Percentiles rank a stretch among this genome's conserved stretches.
Conservation (phyloP, 2,113 vertebrate genomes). For the Bufo gargarizans region DNA sequence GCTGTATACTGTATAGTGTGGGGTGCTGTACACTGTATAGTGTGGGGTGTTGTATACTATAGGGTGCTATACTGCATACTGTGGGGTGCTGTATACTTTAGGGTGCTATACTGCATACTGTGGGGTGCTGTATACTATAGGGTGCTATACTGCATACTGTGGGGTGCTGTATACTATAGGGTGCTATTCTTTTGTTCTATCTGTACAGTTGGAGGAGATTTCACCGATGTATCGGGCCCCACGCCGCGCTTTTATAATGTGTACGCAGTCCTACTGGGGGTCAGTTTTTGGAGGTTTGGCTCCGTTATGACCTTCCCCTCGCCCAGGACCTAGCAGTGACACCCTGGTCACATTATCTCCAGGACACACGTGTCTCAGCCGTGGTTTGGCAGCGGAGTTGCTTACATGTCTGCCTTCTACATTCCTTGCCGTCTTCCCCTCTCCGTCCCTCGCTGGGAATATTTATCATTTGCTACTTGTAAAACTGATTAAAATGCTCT, state of each 20-base stretch:
- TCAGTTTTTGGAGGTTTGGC: not conserved
- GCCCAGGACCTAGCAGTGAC: not conserved
- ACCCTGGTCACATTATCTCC: not conserved
- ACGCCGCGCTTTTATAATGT: not conserved
- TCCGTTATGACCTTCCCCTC: not conserved
- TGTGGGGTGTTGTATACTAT: too few relatives aligned
- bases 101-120: too few relatives aligned
- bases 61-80: too few relatives aligned
- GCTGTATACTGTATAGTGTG: too few relatives aligned
- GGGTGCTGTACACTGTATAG: too few relatives aligned
- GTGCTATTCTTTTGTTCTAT: too few relatives aligned
- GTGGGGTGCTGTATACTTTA: too few relatives aligned
- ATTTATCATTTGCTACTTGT: slow-evolving; percentile 74
- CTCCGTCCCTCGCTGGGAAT: slow-evolving; percentile 71
- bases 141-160: too few relatives aligned
- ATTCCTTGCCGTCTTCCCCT: slow-evolving; percentile 39
- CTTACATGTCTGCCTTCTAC: slow-evolving; percentile 18
- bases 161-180: too few relatives aligned
- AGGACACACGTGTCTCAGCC: slow-evolving; percentile 22
- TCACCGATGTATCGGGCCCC: too few relatives aligned
- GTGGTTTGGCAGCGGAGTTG: not conserved
- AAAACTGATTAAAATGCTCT: slow-evolving; percentile 65
- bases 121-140: too few relatives aligned
- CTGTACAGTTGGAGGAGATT: too few relatives aligned
- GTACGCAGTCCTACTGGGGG: not conserved